Evolutionary conservation across 1,140 invertebrate species (phyloP).

Genomic region (Asobara japonica): DNA sequence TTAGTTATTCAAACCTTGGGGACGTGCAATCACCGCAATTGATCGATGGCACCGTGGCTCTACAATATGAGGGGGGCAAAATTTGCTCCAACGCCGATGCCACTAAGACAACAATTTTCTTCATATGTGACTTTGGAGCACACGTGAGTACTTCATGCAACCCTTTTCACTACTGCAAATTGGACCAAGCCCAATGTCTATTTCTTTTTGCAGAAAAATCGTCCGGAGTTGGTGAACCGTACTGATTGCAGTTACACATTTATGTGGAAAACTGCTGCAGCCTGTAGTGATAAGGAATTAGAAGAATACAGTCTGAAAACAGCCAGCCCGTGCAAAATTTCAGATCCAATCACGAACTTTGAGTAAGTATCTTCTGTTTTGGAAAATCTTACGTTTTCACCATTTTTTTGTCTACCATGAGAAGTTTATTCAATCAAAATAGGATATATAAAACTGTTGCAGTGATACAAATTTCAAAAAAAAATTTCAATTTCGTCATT

Average conservation of each 20-base stretch:
- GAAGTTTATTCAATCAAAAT: slow-evolving; percentile 17
- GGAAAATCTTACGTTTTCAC: slow-evolving; percentile 19
- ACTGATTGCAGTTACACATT: slow-evolving; percentile 52
- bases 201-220: slow-evolving; percentile 38
- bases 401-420: background rate
- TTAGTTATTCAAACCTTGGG: slow-evolving; percentile 50
- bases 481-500: no score
- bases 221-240: slow-evolving; percentile 46
- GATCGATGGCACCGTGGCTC: slow-evolving; percentile 41
- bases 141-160: slow-evolving; percentile 42
- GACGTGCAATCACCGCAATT: slow-evolving; percentile 38
- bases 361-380: slow-evolving; percentile 40
- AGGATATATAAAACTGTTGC: no score
- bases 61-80: slow-evolving; percentile 50
- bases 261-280: slow-evolving; percentile 46
- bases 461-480: no score
- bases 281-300: slow-evolving; percentile 50
- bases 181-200: slow-evolving; percentile 30
- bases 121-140: slow-evolving; percentile 54
- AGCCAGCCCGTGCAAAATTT: slow-evolving; percentile 46
- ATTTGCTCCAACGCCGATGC: slow-evolving; percentile 33
- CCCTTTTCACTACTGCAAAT: background rate
- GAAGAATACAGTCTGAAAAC: slow-evolving; percentile 45
- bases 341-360: slow-evolving; percentile 52
- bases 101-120: slow-evolving; percentile 50